Conservation (phyloP, 2,797 vertebrate species). For the Artibeus lituratus region DNA sequence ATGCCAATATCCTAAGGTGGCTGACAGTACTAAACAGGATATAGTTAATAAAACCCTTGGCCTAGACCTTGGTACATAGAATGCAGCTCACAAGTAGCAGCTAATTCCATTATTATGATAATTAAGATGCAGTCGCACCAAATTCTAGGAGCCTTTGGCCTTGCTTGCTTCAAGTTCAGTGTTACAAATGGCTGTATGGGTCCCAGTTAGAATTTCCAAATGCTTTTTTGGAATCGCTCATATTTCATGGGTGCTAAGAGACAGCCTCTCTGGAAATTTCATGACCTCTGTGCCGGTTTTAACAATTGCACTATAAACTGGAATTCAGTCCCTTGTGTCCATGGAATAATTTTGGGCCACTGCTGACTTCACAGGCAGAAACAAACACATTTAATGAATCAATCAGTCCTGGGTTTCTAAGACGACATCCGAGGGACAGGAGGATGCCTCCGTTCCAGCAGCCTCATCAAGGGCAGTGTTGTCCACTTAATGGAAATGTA, state of each 20-base stretch:
- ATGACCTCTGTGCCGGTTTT: not conserved
- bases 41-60: not conserved
- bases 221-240: not conserved
- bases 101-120: not conserved
- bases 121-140: not conserved
- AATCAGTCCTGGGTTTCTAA: not conserved
- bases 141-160: not conserved
- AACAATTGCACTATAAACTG: not conserved
- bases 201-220: not conserved
- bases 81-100: not conserved
- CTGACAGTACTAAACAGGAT: not conserved
- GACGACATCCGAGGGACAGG: not conserved
- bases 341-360: not conserved
- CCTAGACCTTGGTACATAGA: not conserved
- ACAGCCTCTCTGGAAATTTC: not conserved
- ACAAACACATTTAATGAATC: conserved; percentile 31
- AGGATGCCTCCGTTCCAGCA: not conserved
- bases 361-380: not conserved
- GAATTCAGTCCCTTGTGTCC: not conserved
- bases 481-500: conserved; percentile 52
- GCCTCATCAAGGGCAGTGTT: not conserved
- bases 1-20: not conserved
- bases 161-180: not conserved
- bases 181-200: not conserved
- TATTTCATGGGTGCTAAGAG: not conserved